A percentile compares a stretch with the other conserved stretches of the same genome.
Evolutionary conservation across 2,113 vertebrate genomes (phyloP).

Genomic region (Pygathrix nemaeus): DNA sequence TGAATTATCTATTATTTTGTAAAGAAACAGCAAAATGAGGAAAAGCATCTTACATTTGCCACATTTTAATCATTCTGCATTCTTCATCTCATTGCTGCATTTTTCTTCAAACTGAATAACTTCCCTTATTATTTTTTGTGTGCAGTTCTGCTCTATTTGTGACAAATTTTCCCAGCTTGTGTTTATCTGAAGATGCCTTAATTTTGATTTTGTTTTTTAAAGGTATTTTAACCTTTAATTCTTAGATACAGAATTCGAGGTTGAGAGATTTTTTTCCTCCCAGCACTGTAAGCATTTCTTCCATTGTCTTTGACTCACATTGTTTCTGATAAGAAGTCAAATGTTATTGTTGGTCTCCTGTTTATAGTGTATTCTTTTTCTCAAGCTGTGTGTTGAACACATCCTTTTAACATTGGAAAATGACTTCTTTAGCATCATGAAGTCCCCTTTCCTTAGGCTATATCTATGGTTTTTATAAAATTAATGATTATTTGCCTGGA

Average conservation of each 20-base stretch:
- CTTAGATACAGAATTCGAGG: background rate
- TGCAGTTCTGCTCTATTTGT: background rate
- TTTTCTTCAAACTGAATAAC: background rate
- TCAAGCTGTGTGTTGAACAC: background rate
- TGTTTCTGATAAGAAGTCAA: background rate
- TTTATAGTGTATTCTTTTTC: background rate
- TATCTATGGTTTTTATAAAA: background rate
- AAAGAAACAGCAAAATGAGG: background rate
- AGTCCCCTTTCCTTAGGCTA: background rate
- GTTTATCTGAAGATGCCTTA: background rate
- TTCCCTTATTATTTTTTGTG: background rate
- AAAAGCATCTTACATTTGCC: background rate
- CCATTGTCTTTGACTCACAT: background rate
- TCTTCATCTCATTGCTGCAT: background rate
- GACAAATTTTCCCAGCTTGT: background rate
- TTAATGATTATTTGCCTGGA: background rate
- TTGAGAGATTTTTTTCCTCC: background rate
- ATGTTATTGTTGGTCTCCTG: background rate
- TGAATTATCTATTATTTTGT: background rate
- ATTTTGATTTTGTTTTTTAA: background rate
- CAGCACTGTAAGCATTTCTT: background rate
- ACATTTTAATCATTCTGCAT: background rate
- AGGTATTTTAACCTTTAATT: background rate
- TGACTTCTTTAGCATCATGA: background rate
- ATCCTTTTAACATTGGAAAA: background rate